These are phyloP conservation scores for Globia sparganii DNA, from an alignment of 2,888 invertebrate genomes.

Conservation along the genomic window DNA sequence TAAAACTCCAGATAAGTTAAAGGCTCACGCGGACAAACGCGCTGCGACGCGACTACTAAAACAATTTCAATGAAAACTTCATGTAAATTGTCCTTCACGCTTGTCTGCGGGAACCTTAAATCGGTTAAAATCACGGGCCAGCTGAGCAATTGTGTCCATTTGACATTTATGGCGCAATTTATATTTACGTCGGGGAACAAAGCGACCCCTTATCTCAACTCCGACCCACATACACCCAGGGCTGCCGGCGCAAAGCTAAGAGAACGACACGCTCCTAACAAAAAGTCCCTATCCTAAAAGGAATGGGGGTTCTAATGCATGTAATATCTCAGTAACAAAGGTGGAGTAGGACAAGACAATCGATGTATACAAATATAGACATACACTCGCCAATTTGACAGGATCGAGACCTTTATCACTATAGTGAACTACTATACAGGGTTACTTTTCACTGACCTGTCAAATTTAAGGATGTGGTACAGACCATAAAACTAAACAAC, in stretches of 20 bases:
- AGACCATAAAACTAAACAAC: too few relatives aligned
- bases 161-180: slow-evolving; percentile 86
- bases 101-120: slow-evolving; percentile 38
- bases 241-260: slow-evolving; percentile 54
- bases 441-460: too few relatives aligned
- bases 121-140: slow-evolving; percentile 72
- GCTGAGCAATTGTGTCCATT: slow-evolving; percentile 80
- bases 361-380: slow-evolving; percentile 21
- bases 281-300: slow-evolving; percentile 49
- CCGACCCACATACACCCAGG: slow-evolving; percentile 65
- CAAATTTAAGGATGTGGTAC: too few relatives aligned
- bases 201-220: slow-evolving; percentile 73
- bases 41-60: not conserved
- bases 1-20: slow-evolving; percentile 52
- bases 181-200: slow-evolving; percentile 80
- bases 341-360: slow-evolving; percentile 46
- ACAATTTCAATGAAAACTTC: not conserved
- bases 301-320: slow-evolving; percentile 51
- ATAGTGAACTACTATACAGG: not conserved
- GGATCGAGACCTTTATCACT: slow-evolving; percentile 17
- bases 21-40: not conserved
- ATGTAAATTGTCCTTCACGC: not conserved
- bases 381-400: slow-evolving; percentile 23
- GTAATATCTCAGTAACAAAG: slow-evolving; percentile 55
- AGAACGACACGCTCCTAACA: slow-evolving; percentile 38